phyloP scores from a whole-genome alignment of 2,888 invertebrate species.

The Aphidoletes aphidimyza region DNA sequence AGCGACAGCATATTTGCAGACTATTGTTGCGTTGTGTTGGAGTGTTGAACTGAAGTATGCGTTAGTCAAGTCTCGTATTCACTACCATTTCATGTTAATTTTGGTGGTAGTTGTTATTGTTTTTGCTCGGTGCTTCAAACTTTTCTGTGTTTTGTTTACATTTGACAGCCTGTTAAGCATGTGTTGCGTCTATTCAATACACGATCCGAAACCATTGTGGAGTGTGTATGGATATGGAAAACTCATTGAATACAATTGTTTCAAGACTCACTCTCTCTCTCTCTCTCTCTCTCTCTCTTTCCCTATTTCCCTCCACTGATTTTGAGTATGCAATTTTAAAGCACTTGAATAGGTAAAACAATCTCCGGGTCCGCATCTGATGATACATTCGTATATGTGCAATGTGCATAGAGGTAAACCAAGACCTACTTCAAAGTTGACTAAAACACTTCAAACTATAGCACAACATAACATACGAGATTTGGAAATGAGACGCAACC shows the following conservation, averaged over 20 bases:
- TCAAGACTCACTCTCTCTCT: not conserved
- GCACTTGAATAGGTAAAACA: slow-evolving; percentile 31
- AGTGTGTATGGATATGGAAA: not conserved
- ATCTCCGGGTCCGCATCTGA: not conserved
- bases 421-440: not conserved
- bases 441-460: not conserved
- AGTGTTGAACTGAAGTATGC: slow-evolving; percentile 34
- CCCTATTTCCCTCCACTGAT: too few relatives aligned
- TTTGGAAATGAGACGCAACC: not conserved
- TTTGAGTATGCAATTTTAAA: slow-evolving; percentile 47
- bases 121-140: not conserved
- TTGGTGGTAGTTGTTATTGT: not conserved
- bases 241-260: slow-evolving; percentile 32
- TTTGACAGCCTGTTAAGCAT: slow-evolving; percentile 48
- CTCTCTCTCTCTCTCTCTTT: not conserved
- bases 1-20: not conserved
- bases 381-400: not conserved
- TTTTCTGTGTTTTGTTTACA: slow-evolving; percentile 37
- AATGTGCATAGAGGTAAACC: not conserved
- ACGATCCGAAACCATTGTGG: not conserved
- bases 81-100: slow-evolving; percentile 27
- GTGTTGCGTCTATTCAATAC: not conserved
- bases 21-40: slow-evolving; percentile 35
- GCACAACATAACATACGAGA: not conserved
- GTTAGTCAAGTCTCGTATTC: too few relatives aligned